These are phyloP conservation scores for Apamea epomidion DNA, from an alignment of 2,888 invertebrate genomes.

Conservation along the genomic window DNA sequence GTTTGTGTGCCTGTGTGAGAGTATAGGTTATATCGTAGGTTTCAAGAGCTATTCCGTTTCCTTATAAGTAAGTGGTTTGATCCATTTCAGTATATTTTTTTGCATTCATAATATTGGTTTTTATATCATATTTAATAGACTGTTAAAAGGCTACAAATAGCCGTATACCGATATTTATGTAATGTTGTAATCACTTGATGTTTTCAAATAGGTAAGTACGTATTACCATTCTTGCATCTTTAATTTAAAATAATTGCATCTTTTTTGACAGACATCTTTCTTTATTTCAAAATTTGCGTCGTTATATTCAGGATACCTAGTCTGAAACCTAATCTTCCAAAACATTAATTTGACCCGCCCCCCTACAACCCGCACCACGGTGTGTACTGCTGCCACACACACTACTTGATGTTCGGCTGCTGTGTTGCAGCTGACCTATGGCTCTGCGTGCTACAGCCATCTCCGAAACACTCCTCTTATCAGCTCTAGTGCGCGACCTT, in stretches of 20 bases:
- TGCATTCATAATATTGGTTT: too few species aligned
- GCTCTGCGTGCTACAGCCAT: neutral
- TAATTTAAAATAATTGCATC: neutral
- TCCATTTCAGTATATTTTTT: too few species aligned
- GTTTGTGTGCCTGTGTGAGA: too few species aligned
- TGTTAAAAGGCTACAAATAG: neutral
- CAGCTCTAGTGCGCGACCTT: conserved; percentile 20
- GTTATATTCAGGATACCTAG: neutral
- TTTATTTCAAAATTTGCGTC: neutral
- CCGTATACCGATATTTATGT: neutral
- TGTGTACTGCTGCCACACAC: neutral
- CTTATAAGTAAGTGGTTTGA: too few species aligned
- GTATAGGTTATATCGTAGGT: too few species aligned
- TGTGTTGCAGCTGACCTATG: neutral
- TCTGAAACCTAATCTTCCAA: neutral
- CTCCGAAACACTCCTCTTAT: conserved; percentile 28
- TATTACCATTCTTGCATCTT: neutral
- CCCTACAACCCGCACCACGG: neutral
- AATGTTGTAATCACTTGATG: neutral
- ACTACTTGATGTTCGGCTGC: neutral
- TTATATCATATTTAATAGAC: neutral
- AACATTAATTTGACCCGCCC: neutral
- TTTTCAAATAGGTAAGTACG: neutral
- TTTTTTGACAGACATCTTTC: neutral
- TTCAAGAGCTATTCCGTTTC: too few species aligned